Conservation (phyloP, 1,140 invertebrate species). For the Euwallacea fornicatus region DNA sequence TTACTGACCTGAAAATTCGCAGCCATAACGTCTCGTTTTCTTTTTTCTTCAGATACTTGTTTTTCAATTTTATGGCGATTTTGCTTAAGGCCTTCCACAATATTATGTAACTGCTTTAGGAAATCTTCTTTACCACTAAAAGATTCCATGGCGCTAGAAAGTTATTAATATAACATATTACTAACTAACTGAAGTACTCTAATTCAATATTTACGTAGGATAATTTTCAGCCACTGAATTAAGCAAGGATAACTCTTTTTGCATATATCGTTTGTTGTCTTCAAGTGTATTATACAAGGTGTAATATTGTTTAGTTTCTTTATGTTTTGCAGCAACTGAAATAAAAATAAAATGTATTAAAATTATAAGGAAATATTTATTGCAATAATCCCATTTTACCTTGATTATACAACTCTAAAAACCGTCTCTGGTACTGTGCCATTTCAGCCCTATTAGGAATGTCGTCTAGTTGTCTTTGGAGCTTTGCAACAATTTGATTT, state of each 20-base stretch:
- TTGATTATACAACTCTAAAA: constrained; percentile 96
- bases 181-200: constrained; percentile 3
- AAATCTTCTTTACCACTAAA: constrained; percentile 78
- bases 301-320: constrained; percentile 97
- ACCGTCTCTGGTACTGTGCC: constrained; percentile 91
- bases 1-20: constrained; percentile 60
- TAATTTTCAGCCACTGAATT: constrained; percentile 96
- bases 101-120: constrained; percentile 83
- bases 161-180: constrained; percentile 12
- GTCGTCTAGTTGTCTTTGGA: constrained; percentile 83
- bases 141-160: constrained; percentile 67
- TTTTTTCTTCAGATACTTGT: constrained; percentile 67
- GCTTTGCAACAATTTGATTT: constrained; percentile 77
- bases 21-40: constrained; percentile 70
- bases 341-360: constrained; percentile 35
- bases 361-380: not conserved
- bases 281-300: constrained; percentile 95
- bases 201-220: constrained; percentile 70
- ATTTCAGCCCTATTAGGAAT: constrained; percentile 90
- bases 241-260: constrained; percentile 86
- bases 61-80: constrained; percentile 75
- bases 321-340: constrained; percentile 89
- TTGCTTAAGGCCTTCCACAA: constrained; percentile 81
- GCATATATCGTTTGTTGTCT: constrained; percentile 88
- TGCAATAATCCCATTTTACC: constrained; percentile 57